These are phyloP conservation scores for Aphidius gifuensis DNA, from an alignment of 1,140 invertebrate genomes.

Conservation along the genomic window DNA sequence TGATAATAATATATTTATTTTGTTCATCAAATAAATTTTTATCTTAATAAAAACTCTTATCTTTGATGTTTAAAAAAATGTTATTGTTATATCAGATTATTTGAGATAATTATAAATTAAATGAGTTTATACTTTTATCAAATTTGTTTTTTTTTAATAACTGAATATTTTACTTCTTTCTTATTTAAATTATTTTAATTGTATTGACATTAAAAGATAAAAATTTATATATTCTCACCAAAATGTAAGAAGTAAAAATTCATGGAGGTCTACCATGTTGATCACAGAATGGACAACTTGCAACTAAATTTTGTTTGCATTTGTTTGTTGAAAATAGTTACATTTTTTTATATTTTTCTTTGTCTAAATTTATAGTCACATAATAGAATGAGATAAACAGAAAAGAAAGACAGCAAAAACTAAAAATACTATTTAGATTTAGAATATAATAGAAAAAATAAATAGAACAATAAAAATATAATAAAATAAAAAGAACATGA, in stretches of 20 bases:
- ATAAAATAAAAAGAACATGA: background rate
- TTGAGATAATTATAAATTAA: too few relatives aligned
- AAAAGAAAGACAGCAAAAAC: background rate
- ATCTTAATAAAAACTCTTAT: too few relatives aligned
- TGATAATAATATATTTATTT: too few relatives aligned
- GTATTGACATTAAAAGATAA: too few relatives aligned
- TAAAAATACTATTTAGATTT: conserved; percentile 13
- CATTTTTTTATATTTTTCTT: background rate
- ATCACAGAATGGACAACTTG: conserved; percentile 16
- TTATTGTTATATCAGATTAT: too few relatives aligned
- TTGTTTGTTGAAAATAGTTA: too few relatives aligned
- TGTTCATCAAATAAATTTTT: too few relatives aligned
- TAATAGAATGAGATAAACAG: background rate
- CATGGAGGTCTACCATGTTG: conserved; percentile 34
- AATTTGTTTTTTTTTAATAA: too few relatives aligned
- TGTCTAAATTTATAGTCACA: background rate
- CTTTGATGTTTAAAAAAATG: too few relatives aligned
- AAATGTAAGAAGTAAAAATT: conserved; percentile 31
- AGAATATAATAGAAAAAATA: background rate
- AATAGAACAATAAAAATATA: background rate
- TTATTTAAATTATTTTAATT: too few relatives aligned
- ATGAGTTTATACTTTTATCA: too few relatives aligned
- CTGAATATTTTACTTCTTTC: too few relatives aligned
- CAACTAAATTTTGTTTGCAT: conserved; percentile 31
- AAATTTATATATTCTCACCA: conserved; percentile 22